Evolutionary conservation across 2,113 vertebrate species (phyloP).

Genomic region (Pipa parva): DNA sequence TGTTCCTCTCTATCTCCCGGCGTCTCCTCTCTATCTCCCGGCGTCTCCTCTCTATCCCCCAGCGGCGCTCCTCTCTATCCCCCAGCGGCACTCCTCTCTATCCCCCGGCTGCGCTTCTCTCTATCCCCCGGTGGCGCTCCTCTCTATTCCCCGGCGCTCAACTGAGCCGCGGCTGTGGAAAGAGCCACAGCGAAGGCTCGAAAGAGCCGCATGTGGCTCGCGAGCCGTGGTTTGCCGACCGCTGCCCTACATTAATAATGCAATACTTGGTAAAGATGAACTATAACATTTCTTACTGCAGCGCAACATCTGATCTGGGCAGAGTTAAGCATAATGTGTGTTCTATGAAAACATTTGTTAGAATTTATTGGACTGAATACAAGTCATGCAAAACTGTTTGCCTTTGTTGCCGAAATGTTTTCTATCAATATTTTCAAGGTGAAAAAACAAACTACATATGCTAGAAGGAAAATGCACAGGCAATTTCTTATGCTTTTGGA

Average conservation of each 20-base stretch:
- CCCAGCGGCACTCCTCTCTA: too few species aligned
- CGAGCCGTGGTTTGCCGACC: too few species aligned
- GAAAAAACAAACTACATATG: not conserved
- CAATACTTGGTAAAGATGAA: not conserved
- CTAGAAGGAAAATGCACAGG: not conserved
- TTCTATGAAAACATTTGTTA: not conserved
- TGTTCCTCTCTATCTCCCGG: too few species aligned
- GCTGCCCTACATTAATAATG: not conserved
- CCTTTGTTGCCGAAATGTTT: not conserved
- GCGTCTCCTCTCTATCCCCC: too few species aligned
- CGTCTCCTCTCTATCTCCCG: too few species aligned
- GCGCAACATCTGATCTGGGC: not conserved
- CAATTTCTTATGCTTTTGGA: not conserved
- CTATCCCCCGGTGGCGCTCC: too few species aligned
- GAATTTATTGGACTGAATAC: not conserved
- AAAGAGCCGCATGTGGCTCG: too few species aligned
- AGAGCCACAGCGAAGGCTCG: too few species aligned
- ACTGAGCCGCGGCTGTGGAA: too few species aligned
- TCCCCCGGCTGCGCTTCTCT: too few species aligned
- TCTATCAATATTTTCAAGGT: not conserved
- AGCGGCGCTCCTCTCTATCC: too few species aligned
- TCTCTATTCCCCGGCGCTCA: too few species aligned
- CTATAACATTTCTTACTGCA: not conserved
- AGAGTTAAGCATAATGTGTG: not conserved
- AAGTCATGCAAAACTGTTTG: slow-evolving; percentile 1